A percentile compares a stretch with the other conserved stretches of the same genome.
Evolutionary conservation across 2,888 invertebrate genomes (phyloP).

Genomic region (Lasioglossum zephyrum): DNA sequence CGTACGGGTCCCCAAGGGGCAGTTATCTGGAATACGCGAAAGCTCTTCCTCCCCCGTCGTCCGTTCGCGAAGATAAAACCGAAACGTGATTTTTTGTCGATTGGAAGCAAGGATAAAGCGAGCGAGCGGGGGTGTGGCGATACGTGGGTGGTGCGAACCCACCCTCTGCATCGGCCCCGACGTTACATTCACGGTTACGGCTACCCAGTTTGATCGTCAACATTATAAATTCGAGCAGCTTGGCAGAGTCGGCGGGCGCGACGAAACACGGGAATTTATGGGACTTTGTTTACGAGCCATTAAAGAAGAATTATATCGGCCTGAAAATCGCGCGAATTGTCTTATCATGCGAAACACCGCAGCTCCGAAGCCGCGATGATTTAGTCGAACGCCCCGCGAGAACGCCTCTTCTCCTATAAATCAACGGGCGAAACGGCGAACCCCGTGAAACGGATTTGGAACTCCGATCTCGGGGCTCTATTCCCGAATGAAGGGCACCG

Average conservation of each 20-base stretch:
- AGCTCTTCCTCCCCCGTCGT: neutral
- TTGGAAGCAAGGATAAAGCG: neutral
- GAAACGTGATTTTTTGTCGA: conserved; percentile 40
- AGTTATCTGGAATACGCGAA: conserved; percentile 32
- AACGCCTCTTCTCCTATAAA: conserved; percentile 27
- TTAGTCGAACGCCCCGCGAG: conserved; percentile 33
- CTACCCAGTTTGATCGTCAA: conserved; percentile 22
- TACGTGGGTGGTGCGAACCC: neutral
- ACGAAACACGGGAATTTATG: conserved; percentile 49
- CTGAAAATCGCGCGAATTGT: conserved; percentile 53
- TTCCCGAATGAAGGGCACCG: neutral
- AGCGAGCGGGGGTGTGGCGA: too few species aligned
- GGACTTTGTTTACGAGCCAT: conserved; percentile 58
- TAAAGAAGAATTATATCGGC: conserved; percentile 57
- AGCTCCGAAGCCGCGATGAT: conserved; percentile 30
- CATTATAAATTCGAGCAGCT: conserved; percentile 35
- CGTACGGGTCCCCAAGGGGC: conserved; percentile 46
- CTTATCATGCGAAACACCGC: conserved; percentile 56
- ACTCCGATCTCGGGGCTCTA: neutral
- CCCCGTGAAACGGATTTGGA: conserved; percentile 12
- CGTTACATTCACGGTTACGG: neutral
- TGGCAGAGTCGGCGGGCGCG: conserved; percentile 14
- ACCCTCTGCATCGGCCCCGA: neutral
- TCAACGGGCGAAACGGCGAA: conserved; percentile 13
- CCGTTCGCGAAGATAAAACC: conserved; percentile 31